Base-by-base conservation (phyloP, 1,140 invertebrate species). In the Mycetomoellerius zeteki region DNA sequence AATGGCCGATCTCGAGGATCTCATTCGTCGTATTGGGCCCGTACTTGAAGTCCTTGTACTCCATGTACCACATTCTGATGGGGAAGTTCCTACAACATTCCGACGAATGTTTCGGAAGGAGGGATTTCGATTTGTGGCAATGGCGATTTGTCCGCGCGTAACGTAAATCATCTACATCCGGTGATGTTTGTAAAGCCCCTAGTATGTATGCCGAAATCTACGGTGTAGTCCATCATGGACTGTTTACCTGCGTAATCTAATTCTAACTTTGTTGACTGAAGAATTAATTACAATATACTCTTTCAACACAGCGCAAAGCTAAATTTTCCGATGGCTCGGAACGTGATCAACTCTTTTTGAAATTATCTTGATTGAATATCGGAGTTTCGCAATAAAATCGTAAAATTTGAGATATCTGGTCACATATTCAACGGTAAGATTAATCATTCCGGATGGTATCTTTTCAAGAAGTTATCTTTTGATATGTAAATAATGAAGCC, bases 51-150 rank as follows among this genome's bases (percentile, higher is more conserved):
- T 97, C 96, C 60, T 96, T 94, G 90, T 97, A 96, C 94, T 98
- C 98, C 84, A 97, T 92, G 93, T 96, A 98, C 98, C 98, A 98
- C 5, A 96, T 97, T 93, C 97, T 97, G 47, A 98, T 96, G 0
- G 97, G 97, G 92, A 98, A 98, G 86, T 97, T 97, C 97, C 97
- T 98, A 93, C 12, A 94, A 52, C 19, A 86, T 84, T 65, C 76
- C 75, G 64, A 75, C 50, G 50, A 33, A 43, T 19, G 1, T 30
- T 52, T 73, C 60, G 30, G 19, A 6, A n/a, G 7, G n/a, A 64
- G 47, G 30, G 33, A 78, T 62, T 8, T 33, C 50, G 60, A 73
- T 67, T 67, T 19, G 43, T 30, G 60, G 54, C 33, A 24, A 50
- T 19, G 19, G 14, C n/a, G 47, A 24, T 56, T 60, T 65, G 24